Conservation (phyloP, 37 sponge, comb jelly and placozoan genomes). For the Bolinopsis microptera region DNA sequence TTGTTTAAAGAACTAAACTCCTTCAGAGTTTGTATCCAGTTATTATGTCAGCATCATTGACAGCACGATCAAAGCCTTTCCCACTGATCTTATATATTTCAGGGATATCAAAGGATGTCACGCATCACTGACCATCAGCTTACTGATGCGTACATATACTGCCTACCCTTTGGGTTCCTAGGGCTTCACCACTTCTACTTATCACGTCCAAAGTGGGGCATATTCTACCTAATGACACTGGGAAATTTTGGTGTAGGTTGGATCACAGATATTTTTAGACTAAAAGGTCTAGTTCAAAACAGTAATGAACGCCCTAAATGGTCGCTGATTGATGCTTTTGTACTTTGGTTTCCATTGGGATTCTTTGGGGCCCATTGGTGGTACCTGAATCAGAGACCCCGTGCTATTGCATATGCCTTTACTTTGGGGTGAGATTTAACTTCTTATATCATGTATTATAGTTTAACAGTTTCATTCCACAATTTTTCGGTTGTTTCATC, state of each 20-base stretch:
- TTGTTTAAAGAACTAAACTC: too few relatives aligned
- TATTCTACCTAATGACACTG: not conserved
- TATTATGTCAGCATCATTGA: too few relatives aligned
- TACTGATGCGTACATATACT: constrained; percentile 25
- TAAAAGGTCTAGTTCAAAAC: not conserved
- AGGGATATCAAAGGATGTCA: not conserved
- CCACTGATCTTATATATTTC: too few relatives aligned
- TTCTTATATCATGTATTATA: too few relatives aligned
- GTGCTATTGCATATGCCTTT: constrained; percentile 2
- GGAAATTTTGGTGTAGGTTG: constrained; percentile 48
- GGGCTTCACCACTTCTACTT: constrained; percentile 34
- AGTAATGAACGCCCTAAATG: not conserved
- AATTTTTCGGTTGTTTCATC: too few relatives aligned
- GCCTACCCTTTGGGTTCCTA: constrained; percentile 39
- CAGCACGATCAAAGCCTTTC: too few relatives aligned
- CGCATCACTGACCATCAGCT: not conserved
- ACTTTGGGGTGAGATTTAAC: constrained; percentile 10
- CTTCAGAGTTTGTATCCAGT: too few relatives aligned
- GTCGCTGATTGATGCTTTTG: not conserved
- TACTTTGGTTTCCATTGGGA: constrained; percentile 31
- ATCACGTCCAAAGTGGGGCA: constrained; percentile 37
- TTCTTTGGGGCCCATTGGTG: constrained; percentile 13
- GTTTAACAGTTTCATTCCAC: too few relatives aligned
- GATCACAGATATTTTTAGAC: not conserved
- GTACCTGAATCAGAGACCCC: not conserved